phyloP scores from a whole-genome alignment of 1,140 invertebrate species.

The Nasonia vitripennis region DNA sequence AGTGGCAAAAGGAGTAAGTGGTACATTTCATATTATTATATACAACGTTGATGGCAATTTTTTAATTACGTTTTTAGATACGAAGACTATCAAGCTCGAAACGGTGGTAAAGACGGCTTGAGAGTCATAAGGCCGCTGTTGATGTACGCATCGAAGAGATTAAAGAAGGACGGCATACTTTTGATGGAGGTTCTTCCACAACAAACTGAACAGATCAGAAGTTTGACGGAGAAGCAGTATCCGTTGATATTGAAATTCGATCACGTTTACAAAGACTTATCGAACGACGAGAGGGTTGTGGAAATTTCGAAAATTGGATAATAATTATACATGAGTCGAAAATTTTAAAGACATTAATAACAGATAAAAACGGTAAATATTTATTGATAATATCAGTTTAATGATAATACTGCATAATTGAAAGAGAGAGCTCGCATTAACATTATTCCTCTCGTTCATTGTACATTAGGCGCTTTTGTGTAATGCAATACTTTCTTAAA shows the following conservation, averaged over 20 bases:
- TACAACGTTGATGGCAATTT: not conserved
- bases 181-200: constrained; percentile 78
- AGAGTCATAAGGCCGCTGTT: constrained; percentile 77
- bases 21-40: not conserved
- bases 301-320: constrained; percentile 64
- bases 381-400: not conserved
- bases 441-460: not conserved
- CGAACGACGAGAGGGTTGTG: constrained; percentile 77
- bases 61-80: constrained; percentile 69
- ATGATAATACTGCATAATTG: not conserved
- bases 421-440: not conserved
- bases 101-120: constrained; percentile 79
- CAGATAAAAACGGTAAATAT: not conserved
- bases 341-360: not conserved
- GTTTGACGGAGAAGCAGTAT: constrained; percentile 71
- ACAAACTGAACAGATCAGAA: constrained; percentile 76
- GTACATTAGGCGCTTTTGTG: not conserved
- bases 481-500: not conserved
- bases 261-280: constrained; percentile 76
- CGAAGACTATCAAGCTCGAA: constrained; percentile 79
- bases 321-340: not conserved
- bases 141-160: constrained; percentile 71
- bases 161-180: constrained; percentile 74
- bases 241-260: constrained; percentile 70
- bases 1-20: constrained; percentile 63